Percentiles rank a stretch among this genome's conserved stretches.
Evolutionary conservation across 2,113 vertebrate genomes (phyloP).

Genomic region (Phylloscopus whistleri): DNA sequence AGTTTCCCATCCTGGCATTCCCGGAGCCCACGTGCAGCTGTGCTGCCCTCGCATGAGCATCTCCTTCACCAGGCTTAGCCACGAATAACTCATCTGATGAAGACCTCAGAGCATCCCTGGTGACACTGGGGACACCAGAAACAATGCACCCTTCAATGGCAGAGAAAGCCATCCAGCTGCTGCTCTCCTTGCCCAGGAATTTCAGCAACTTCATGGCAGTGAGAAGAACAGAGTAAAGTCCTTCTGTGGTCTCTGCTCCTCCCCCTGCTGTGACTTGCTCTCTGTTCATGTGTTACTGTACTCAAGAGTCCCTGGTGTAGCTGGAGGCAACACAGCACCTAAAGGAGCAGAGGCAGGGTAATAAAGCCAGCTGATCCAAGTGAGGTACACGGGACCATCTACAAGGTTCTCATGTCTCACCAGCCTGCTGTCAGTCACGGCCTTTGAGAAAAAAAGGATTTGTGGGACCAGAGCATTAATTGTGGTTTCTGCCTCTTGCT

Average conservation of each 20-base stretch:
- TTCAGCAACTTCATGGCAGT: background rate
- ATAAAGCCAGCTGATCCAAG: background rate
- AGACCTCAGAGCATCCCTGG: background rate
- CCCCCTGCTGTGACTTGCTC: background rate
- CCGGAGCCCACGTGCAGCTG: fast-evolving
- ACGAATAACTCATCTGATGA: fast-evolving
- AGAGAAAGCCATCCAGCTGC: background rate
- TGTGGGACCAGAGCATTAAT: background rate
- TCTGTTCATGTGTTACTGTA: background rate
- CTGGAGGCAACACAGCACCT: background rate
- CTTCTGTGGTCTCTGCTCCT: background rate
- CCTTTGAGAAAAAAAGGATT: background rate
- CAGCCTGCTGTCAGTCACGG: background rate
- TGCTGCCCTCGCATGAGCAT: fast-evolving
- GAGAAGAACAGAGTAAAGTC: background rate
- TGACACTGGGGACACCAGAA: background rate
- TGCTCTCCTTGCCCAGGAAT: background rate
- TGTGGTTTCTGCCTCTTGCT: background rate
- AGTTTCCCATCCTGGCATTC: background rate
- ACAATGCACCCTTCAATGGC: fast-evolving
- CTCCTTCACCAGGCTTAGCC: background rate
- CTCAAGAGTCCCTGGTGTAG: background rate
- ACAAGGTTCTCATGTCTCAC: background rate
- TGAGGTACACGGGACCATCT: background rate
- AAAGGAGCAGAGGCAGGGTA: background rate